Conservation (phyloP, 2,888 invertebrate genomes). For the Carcina quercana region DNA sequence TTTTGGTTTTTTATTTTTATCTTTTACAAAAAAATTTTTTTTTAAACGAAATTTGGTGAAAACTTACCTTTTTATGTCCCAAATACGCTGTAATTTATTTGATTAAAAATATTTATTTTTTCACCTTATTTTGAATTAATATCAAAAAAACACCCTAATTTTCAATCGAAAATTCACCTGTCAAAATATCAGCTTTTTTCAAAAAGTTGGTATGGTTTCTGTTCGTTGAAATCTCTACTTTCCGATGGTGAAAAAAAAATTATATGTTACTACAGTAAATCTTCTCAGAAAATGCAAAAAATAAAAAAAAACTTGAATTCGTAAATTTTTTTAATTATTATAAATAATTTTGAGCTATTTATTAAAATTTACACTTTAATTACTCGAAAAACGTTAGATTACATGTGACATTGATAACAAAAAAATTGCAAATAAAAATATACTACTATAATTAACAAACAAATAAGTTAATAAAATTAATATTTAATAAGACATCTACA, state of each 20-base stretch:
- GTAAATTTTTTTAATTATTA: constrained; percentile 11
- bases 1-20: too few species aligned
- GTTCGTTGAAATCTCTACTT: constrained; percentile 2
- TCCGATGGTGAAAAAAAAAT: background rate
- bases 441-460: constrained; percentile 13
- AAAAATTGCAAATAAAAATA: constrained; percentile 12
- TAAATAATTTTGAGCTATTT: constrained; percentile 11
- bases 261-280: too few species aligned
- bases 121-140: too few species aligned
- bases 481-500: constrained; percentile 16
- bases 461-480: constrained; percentile 12
- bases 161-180: background rate
- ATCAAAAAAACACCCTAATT: too few species aligned
- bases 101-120: too few species aligned
- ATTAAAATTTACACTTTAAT: constrained; percentile 15
- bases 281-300: too few species aligned
- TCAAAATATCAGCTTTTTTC: background rate
- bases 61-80: too few species aligned
- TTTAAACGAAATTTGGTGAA: too few species aligned
- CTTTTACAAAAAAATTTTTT: too few species aligned
- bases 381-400: constrained; percentile 14
- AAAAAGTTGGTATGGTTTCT: background rate
- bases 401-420: constrained; percentile 9
- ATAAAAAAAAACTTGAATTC: constrained; percentile 7
- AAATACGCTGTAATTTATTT: too few species aligned